A percentile compares a stretch with the other conserved stretches of the same genome.
These are phyloP conservation scores for Leuciscus waleckii DNA, from an alignment of 2,797 vertebrate genomes.

Conservation along the genomic window DNA sequence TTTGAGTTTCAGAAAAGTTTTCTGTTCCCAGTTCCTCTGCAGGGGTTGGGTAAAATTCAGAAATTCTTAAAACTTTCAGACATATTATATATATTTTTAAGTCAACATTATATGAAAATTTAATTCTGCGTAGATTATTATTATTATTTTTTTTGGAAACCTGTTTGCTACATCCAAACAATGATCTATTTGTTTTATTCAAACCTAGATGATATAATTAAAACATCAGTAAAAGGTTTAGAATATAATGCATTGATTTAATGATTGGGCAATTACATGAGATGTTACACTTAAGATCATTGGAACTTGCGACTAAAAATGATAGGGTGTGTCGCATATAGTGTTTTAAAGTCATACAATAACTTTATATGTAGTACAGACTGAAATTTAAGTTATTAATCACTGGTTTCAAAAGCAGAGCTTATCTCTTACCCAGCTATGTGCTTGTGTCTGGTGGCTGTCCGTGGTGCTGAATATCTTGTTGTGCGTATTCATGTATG, in stretches of 20 bases:
- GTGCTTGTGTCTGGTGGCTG: background rate
- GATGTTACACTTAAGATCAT: background rate
- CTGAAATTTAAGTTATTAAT: background rate
- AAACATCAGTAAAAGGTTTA: background rate
- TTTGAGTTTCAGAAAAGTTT: background rate
- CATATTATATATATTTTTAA: no score
- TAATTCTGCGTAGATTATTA: background rate
- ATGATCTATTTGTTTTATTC: background rate
- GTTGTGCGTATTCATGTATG: background rate
- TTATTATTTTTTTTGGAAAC: background rate
- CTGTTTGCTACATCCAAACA: background rate
- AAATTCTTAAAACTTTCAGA: background rate
- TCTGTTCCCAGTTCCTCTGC: background rate
- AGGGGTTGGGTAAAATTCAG: no score
- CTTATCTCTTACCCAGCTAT: background rate
- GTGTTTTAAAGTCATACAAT: background rate
- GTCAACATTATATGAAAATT: background rate
- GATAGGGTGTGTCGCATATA: background rate
- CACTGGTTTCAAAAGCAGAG: background rate
- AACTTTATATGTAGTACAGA: background rate
- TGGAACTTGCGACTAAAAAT: background rate
- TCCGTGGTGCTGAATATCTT: slow-evolving; percentile 4
- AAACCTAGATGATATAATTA: background rate
- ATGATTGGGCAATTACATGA: background rate
- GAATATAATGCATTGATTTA: background rate